Base-by-base conservation (phyloP, 2,797 vertebrate species). In the Salmo trutta region DNA sequence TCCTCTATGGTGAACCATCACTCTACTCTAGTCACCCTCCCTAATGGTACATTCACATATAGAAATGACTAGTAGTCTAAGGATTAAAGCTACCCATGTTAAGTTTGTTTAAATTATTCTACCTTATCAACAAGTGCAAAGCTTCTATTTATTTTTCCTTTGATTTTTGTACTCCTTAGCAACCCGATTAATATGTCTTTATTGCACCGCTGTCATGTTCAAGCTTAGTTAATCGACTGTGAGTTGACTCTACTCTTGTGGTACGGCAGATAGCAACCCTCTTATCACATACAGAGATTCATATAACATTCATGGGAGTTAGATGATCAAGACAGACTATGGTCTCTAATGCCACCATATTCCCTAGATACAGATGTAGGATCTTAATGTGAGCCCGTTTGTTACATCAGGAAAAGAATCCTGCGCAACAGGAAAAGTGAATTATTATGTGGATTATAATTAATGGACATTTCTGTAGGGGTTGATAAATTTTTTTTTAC, bases 21-120 rank as follows among this genome's bases (percentile, higher is more conserved):
- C 62, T 8, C 10, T 65, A 24, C 4, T 24, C 3, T 56, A 56
- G 2, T 19, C 53, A 56, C 53, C 53, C 53, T 65, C 62, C 62
- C 62, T 27, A 10, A 64, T 3, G 8, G 3, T 24, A 65, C 62
- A 29, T 65, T 65, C 62, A 65, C 62, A 65, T 21, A 79, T 7
- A 62, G 1, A 73, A 79, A 89, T 78, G 59, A 87, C 79, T 83
- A 75, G 78, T 82, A 75, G 79, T 88, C 82, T 77, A 64, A 80
- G 82, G 79, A 69, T 76, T 47, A 74, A 52, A 15, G 53, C 16
- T 4, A 54, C 3, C 65, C 29, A 12, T 65, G 19, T 27, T 59
- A 19, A 19, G 8, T 65, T 24, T 27, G 24, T 27, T 21, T 65
- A 2, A 65, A 65, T 24, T 6, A 65, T 65, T 65, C 21, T 27